Evolutionary conservation across 2,888 invertebrate genomes (phyloP), one percentile per base, ranked within the genome.

Genomic region (Lymantria monacha): DNA sequence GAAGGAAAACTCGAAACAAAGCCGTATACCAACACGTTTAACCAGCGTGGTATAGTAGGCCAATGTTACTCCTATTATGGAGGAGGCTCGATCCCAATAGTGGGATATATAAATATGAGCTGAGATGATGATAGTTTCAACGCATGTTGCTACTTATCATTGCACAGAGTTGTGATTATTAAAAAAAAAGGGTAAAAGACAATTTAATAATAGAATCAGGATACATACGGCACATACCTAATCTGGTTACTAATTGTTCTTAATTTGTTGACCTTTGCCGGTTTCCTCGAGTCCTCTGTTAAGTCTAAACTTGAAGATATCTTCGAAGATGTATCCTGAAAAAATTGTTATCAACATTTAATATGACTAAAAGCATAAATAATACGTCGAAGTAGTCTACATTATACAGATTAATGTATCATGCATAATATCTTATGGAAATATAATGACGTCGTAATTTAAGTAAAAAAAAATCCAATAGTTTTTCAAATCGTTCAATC

Each of bases 161-260:
- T n/a, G n/a, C n/a, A n/a, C n/a, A n/a, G n/a, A n/a, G n/a, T n/a
- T n/a, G n/a, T n/a, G n/a, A n/a, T n/a, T n/a, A n/a, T n/a, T n/a
- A n/a, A n/a, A n/a, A n/a, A 22, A 22, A 22, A 22, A 22, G 9
- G 9, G 7, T 33, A 33, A 33, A 33, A 33, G 33, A 33, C 22
- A 33, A 33, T 33, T 33, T 9, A 30, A 44, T 14, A 1, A n/a
- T 30, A n/a, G 9, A 49, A 9, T 49, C 9, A 43, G 42, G 46
- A 40, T 38, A 48, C 53, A 22, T 36, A 30, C 42, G 47, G 49
- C 33, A 61, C 49, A 54, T 83, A 95, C 95, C 95, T 93, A 79
- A 95, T 95, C 86, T 95, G 95, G 82, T 95, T 94, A 69, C 95
- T 94, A 67, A 95, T 95, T 30, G 95, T 94, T 67, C 94, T 90